Base-by-base conservation (phyloP, 2,113 vertebrate genomes). In the Rhinolophus sinicus region DNA sequence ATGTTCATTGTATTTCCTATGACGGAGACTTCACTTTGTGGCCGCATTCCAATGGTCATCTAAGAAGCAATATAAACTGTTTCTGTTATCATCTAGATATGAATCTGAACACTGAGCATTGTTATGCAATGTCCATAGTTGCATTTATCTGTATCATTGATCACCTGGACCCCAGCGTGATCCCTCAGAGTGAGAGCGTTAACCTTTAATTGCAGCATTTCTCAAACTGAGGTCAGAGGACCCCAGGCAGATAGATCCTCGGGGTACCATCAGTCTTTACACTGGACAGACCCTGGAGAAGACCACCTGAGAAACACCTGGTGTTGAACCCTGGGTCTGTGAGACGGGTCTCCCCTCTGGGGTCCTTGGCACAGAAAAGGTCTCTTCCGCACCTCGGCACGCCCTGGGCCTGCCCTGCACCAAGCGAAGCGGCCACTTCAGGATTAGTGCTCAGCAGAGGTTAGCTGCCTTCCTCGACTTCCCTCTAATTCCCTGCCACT, bases 71-170 rank as follows among this genome's bases (percentile, higher is more conserved):
- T 2, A 72, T 15, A 73, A 26, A 76, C 35, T 44, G 70, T 81
- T 67, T 85, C 70, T 70, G 52, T 50, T n/a, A 19, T 81, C 35
- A 14, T 47, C 81, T 73, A 47, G 19, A 88, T 54, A 28, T 5
- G 8, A 38, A 60, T 33, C 62, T 85, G 58, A 78, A 82, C 56
- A 44, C 47, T 19, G 56, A 96, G 56, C 89, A 24, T 56, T n/a
- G 13, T 33, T 33, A 30, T 16, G 28, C 62, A 47, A 35, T 64
- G 78, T 88, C 72, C 81, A 24, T n/a, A 56, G 78, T 81, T 88
- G 88, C 84, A 84, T 92, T 81, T 67, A 14, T 83, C 54, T 90
- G 56, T 85, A 30, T 60, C 86, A 24, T 28, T n/a, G 86, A 80
- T 44, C 58, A 52, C 38, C 64, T 67, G 18, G 44, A 58, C 56